These are phyloP conservation scores for Origma solitaria DNA, from an alignment of 2,113 vertebrate genomes.

Conservation along the genomic window DNA sequence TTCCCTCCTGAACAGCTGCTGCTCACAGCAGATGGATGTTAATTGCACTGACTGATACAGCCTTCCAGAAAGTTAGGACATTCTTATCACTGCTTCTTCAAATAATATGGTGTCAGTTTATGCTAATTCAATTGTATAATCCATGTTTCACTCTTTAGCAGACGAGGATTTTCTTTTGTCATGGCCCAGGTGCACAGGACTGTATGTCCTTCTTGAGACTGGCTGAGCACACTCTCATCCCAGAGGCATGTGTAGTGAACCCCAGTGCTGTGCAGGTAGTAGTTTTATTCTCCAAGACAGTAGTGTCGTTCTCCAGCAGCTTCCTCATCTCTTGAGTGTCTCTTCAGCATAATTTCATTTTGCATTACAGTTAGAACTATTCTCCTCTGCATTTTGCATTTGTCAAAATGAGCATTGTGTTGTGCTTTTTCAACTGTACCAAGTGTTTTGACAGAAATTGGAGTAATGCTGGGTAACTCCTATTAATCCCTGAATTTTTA, in stretches of 20 bases:
- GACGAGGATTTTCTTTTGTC: neutral
- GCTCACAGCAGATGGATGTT: neutral
- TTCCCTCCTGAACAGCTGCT: slow-evolving; percentile 14
- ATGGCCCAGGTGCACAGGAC: neutral
- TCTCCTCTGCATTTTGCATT: neutral
- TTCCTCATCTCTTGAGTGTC: neutral
- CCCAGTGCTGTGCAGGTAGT: neutral
- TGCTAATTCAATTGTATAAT: neutral
- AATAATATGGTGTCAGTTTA: neutral
- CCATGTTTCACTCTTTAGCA: neutral
- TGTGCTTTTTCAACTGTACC: neutral
- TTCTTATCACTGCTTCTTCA: neutral
- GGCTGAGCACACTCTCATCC: neutral
- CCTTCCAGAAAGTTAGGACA: neutral
- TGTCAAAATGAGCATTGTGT: neutral
- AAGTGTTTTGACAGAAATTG: neutral
- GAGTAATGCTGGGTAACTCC: neutral
- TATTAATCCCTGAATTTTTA: neutral
- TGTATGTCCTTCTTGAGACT: neutral
- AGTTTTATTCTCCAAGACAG: neutral
- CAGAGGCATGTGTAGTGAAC: rapidly evolving
- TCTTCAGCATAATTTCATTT: neutral
- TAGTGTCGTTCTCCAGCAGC: neutral
- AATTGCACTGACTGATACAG: neutral
- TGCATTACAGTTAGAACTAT: neutral